Percentiles rank a stretch among this genome's conserved stretches.
Conservation (phyloP, 2,888 invertebrate genomes). For the Hirtodrosophila cameraria region DNA sequence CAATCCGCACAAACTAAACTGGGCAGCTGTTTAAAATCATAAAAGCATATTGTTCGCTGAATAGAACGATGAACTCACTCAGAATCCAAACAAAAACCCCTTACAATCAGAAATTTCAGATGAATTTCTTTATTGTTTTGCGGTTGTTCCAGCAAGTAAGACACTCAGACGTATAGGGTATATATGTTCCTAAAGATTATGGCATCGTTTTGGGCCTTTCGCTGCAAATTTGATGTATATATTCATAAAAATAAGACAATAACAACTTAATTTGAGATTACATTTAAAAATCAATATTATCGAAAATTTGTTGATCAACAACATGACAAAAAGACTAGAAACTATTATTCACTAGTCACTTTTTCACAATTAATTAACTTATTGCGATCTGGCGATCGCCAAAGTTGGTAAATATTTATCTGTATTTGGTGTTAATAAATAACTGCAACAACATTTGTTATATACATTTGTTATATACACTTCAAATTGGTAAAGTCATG, state of each 20-base stretch:
- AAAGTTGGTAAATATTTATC: conserved; percentile 37
- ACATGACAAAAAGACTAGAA: neutral
- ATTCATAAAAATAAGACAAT: conserved; percentile 1
- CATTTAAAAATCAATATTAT: conserved; percentile 3
- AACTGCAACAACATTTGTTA: neutral
- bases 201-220: no score
- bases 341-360: conserved; percentile 6
- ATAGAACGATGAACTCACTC: conserved; percentile 15
- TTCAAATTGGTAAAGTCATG: neutral
- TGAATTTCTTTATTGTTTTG: neutral
- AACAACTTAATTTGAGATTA: neutral
- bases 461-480: neutral
- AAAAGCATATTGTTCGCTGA: conserved; percentile 11
- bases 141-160: no score
- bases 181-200: no score
- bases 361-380: neutral
- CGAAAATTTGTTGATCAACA: neutral
- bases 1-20: conserved; percentile 7
- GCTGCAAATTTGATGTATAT: neutral
- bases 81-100: neutral
- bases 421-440: conserved; percentile 6
- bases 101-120: neutral
- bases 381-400: neutral
- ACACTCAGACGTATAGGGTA: no score
- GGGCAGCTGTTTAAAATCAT: conserved; percentile 9